phyloP scores from a whole-genome alignment of 2,797 vertebrate genomes.

The Paratrypauchen microcephalus region DNA sequence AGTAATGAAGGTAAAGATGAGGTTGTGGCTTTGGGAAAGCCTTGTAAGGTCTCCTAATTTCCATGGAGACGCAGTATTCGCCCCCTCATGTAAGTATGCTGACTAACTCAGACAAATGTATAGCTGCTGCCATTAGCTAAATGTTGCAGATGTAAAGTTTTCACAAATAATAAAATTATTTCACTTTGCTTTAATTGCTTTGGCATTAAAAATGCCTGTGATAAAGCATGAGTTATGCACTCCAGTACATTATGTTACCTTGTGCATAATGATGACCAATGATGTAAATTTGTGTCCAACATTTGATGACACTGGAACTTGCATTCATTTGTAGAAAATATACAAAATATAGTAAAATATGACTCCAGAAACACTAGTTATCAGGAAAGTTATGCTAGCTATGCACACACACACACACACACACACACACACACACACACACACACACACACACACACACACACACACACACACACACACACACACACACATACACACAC shows the following conservation, averaged over 20 bases:
- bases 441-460: no score
- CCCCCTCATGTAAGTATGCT: not conserved
- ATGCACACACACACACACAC: no score
- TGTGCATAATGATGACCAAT: no score
- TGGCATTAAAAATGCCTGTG: not conserved
- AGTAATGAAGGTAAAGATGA: constrained; percentile 36
- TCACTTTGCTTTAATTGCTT: constrained; percentile 5
- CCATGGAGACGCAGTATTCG: constrained; percentile 17
- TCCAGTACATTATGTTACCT: not conserved
- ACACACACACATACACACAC: no score
- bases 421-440: no score
- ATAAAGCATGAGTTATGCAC: not conserved
- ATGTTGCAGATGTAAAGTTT: constrained; percentile 1
- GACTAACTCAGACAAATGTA: constrained; percentile 21
- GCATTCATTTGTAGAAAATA: not conserved
- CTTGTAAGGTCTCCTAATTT: constrained; percentile 31
- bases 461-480: no score
- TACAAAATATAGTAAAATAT: not conserved
- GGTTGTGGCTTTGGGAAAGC: constrained; percentile 26
- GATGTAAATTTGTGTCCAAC: not conserved
- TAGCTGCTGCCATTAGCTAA: constrained; percentile 12
- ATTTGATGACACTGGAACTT: not conserved
- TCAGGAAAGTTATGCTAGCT: no score
- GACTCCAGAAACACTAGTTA: not conserved
- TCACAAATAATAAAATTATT: not conserved